Evolutionary conservation across 2,888 invertebrate species (phyloP), one percentile per base, ranked within the genome.

Genomic region (Lamellibrachia satsuma): DNA sequence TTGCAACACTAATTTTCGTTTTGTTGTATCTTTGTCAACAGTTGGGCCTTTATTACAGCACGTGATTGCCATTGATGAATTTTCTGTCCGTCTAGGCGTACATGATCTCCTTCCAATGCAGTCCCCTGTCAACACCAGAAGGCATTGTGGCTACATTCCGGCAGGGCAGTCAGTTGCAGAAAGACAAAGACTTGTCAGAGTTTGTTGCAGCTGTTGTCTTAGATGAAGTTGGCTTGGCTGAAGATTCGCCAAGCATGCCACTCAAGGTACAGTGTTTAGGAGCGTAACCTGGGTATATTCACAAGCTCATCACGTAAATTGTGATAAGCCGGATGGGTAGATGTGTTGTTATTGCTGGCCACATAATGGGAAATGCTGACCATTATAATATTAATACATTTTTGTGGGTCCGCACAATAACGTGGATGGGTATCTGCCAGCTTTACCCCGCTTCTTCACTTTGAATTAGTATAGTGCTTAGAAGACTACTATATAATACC

Each of bases 91-190:
- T 93, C 1, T 91, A 96, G 95, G 95, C 94, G 3, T 95, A 95
- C 94, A 96, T 96, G 96, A 94, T 96, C 27, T 95, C 96, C 3
- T 96, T 95, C 94, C 96, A 96, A 93, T 96, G 96, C 93, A 96
- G 95, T 93, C 96, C 95, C 22, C 93, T 95, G 55, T 95, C 96
- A 3, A 95, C 95, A 8, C 95, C 96, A 90, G 96, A 96, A 91
- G 95, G 96, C 11, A 96, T 96, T 92, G 93, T 95, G 91, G 95
- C 94, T n/a, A 95, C 95, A 3, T 96, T 95, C 94, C 92, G 94
- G 39, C 95, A 96, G 93, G 95, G 95, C 94, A 95, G 95, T 6
- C 94, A 94, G 93, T 95, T 95, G 92, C 96, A 96, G 93, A 94
- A 95, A 91, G 95, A 95, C 90, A 95, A 95, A 92, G 94, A 95